These are phyloP conservation scores for Saccopteryx leptura DNA, from an alignment of 2,113 vertebrate species.

Conservation along the genomic window DNA sequence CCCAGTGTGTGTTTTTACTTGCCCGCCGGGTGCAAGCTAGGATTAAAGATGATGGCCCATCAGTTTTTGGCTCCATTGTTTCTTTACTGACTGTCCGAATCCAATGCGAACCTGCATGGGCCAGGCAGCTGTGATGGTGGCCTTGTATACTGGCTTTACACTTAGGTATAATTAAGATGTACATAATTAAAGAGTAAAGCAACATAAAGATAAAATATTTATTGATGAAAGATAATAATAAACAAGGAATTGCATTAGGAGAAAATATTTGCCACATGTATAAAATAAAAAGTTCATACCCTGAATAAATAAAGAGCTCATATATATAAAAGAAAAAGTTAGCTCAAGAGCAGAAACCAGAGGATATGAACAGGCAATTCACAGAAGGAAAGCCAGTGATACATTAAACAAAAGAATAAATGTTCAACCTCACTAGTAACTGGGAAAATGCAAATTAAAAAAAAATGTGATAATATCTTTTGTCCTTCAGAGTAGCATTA, in stretches of 20 bases:
- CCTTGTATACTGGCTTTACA: too few species aligned
- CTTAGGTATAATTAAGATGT: slow-evolving; percentile 33
- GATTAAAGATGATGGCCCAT: too few species aligned
- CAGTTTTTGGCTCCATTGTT: too few species aligned
- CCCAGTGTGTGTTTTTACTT: too few species aligned
- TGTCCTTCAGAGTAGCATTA: not conserved
- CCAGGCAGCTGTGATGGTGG: too few species aligned
- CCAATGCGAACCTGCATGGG: too few species aligned
- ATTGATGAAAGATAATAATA: not conserved
- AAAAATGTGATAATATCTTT: not conserved
- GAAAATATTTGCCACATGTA: slow-evolving; percentile 4
- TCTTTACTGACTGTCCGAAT: too few species aligned
- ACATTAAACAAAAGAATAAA: slow-evolving; percentile 26
- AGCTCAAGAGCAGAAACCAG: not conserved
- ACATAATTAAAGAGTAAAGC: slow-evolving; percentile 27
- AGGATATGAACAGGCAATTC: not conserved
- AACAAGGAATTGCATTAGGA: slow-evolving; percentile 13
- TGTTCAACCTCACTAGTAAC: not conserved
- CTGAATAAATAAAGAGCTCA: slow-evolving; percentile 47
- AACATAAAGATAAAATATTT: not conserved
- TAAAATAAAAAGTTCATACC: not conserved
- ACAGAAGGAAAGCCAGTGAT: not conserved
- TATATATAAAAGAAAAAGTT: slow-evolving; percentile 16
- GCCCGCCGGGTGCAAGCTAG: too few species aligned
- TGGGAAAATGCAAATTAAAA: slow-evolving; percentile 55